Evolutionary conservation across 2,888 invertebrate genomes (phyloP).

Genomic region (Platerodrilus igneus): DNA sequence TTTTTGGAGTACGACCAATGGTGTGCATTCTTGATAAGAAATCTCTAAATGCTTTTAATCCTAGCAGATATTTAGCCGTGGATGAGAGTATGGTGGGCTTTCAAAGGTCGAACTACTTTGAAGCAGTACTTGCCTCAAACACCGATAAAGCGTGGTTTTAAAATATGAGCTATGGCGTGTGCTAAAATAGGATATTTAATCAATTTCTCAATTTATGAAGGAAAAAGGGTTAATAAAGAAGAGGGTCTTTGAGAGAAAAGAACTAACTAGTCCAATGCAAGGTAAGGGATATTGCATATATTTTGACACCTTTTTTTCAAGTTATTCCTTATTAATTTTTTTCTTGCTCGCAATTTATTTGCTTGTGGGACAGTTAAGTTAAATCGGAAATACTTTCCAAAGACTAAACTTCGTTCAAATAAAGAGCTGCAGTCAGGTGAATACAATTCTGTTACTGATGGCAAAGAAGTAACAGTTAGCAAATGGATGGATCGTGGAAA

Average conservation of each 20-base stretch:
- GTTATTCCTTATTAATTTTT: slow-evolving; percentile 28
- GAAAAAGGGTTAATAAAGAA: slow-evolving; percentile 24
- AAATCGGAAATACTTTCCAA: slow-evolving; percentile 30
- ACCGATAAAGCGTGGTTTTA: slow-evolving; percentile 28
- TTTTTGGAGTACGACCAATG: slow-evolving; percentile 26
- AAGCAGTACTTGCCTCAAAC: slow-evolving; percentile 30
- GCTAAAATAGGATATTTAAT: slow-evolving; percentile 25
- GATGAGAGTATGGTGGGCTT: slow-evolving; percentile 21
- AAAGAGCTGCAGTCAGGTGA: slow-evolving; percentile 29
- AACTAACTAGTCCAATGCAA: slow-evolving; percentile 28
- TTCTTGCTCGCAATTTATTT: slow-evolving; percentile 29
- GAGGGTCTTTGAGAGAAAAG: too few relatives aligned
- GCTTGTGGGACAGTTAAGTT: slow-evolving; percentile 33
- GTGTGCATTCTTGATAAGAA: slow-evolving; percentile 16
- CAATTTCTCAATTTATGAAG: slow-evolving; percentile 29
- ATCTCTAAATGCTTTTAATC: slow-evolving; percentile 16
- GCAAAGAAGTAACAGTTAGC: slow-evolving; percentile 26
- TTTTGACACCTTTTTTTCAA: slow-evolving; percentile 24
- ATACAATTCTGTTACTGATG: slow-evolving; percentile 26
- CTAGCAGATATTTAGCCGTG: slow-evolving; percentile 14
- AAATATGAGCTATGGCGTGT: slow-evolving; percentile 28
- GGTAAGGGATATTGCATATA: slow-evolving; percentile 26
- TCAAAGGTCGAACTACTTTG: slow-evolving; percentile 19
- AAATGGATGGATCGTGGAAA: slow-evolving; percentile 35
- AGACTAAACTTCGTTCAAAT: slow-evolving; percentile 27